Evolutionary conservation across 2,888 invertebrate species (phyloP).

Genomic region (Oasisia sp.): DNA sequence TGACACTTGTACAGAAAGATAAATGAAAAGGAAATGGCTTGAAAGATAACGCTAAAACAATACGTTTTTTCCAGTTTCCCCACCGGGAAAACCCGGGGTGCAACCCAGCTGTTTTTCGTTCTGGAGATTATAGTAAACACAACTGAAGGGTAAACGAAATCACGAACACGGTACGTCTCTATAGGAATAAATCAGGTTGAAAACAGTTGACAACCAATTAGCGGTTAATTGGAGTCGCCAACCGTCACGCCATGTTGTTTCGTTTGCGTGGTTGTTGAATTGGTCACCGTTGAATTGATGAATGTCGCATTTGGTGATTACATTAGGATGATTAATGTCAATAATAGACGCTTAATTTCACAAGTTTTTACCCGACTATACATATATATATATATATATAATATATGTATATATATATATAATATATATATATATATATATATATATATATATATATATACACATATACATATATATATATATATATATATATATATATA

Average conservation of each 20-base stretch:
- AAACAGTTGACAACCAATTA: neutral
- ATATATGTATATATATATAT: too few species aligned
- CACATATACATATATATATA: too few species aligned
- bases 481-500: too few species aligned
- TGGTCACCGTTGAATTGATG: neutral
- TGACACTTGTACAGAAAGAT: neutral
- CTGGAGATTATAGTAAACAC: neutral
- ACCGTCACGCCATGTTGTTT: neutral
- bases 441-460: too few species aligned
- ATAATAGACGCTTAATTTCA: neutral
- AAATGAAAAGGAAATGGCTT: slow-evolving; percentile 4
- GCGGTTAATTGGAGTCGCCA: neutral
- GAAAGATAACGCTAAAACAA: neutral
- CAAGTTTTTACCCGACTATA: neutral
- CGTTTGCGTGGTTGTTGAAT: neutral
- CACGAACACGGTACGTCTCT: neutral
- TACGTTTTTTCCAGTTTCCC: neutral
- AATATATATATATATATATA: too few species aligned
- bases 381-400: too few species aligned
- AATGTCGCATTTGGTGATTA: neutral
- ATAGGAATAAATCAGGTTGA: neutral
- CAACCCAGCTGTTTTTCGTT: neutral
- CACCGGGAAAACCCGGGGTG: neutral
- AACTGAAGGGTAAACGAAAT: too few species aligned
- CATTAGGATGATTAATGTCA: neutral